Conservation (phyloP, 2,797 vertebrate genomes). For the Eidolon dupreanum region DNA sequence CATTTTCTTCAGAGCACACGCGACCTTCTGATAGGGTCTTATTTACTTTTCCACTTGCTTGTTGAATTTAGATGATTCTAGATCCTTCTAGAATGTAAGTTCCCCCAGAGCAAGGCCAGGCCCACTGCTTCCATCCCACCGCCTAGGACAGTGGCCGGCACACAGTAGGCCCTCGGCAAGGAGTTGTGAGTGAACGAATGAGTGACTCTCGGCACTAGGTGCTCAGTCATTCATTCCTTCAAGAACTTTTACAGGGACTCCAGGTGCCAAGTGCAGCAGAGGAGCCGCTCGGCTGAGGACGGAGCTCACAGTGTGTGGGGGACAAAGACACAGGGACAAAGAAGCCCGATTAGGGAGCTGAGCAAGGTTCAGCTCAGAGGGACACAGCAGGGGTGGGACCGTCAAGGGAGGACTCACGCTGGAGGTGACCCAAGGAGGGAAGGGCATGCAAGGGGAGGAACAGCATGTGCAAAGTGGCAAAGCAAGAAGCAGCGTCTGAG, state of each 20-base stretch:
- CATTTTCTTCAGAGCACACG: not conserved
- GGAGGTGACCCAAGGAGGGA: not conserved
- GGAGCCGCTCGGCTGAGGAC: not conserved
- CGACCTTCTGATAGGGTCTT: accelerated
- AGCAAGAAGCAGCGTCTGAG: not conserved
- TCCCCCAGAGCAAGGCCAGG: not conserved
- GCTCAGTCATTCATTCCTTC: not conserved
- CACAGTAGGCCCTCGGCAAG: not conserved
- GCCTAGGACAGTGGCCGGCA: not conserved
- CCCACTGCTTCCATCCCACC: not conserved
- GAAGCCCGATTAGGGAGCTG: accelerated
- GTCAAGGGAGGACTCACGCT: not conserved
- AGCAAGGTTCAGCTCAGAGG: not conserved
- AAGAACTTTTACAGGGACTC: accelerated
- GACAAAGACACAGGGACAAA: not conserved
- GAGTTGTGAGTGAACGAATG: not conserved
- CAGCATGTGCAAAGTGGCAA: not conserved
- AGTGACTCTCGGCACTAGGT: accelerated
- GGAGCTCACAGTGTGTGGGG: accelerated
- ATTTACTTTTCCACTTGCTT: not conserved
- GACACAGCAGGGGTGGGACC: accelerated
- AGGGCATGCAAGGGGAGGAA: not conserved
- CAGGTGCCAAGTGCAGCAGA: not conserved
- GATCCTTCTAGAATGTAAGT: not conserved
- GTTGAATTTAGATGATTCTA: not conserved